Evolutionary conservation across 1,140 invertebrate species (phyloP), one percentile per base, ranked within the genome.

Genomic region (Tachypleus tridentatus): DNA sequence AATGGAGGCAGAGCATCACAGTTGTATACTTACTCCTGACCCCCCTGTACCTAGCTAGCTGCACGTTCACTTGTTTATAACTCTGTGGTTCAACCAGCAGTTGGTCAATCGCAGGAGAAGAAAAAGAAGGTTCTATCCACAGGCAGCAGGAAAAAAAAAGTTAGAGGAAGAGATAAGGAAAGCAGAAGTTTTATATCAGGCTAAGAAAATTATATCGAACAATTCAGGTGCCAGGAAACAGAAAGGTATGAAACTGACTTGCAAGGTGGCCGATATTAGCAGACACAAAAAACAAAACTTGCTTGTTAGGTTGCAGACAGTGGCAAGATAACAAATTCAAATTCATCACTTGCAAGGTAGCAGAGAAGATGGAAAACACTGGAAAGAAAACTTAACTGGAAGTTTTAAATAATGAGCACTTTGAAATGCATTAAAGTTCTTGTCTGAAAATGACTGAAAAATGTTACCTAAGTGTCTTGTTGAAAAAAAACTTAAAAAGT

Each of bases 51-150:
- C 63, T 67, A 58, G 60, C 49, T 53, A 68, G 67, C 60, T 68
- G 63, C 61, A 58, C 64, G 61, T 68, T 64, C 67, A 65, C 65
- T 63, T 68, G 67, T 65, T 64, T 68, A 60, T 61, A 63, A 56
- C 67, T 49, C 60, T 65, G 62, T 29, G 59, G 56, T 52, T 68
- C 67, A 51, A 64, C 58, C 61, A 68, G 63, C 63, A 68, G 63
- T 65, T 68, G 67, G 63, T 68, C 67, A 65, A 68, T 64, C 51
- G 67, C 63, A 63, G 67, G 63, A 49, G 67, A 68, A 7, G 67
- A 68, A 63, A 60, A 68, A 53, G 67, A 68, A 11, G 67, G 64
- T 63, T 68, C 67, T 68, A 11, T 57, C 47, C 4, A 6, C 5
- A 10, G 47, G 8, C 56, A 6, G 56, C 56, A 57, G 56, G n/a